Evolutionary conservation across 2,888 invertebrate genomes (phyloP).

Genomic region (Drosophila subquinaria): DNA sequence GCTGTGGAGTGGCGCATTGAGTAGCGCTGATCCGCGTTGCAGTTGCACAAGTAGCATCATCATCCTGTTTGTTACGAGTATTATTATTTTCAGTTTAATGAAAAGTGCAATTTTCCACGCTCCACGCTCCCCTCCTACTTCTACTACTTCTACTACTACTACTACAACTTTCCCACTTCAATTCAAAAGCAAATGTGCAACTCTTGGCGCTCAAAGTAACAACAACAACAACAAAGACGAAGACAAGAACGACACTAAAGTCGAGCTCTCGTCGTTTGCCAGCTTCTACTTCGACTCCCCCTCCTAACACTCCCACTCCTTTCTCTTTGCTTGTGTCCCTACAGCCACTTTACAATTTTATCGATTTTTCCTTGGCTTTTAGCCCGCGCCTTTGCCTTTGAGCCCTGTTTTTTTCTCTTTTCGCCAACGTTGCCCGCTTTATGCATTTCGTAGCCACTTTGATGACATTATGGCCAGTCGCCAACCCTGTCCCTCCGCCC

Average conservation of each 20-base stretch:
- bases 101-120: conserved; percentile 72
- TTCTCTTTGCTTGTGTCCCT: conserved; percentile 8
- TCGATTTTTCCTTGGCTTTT: conserved; percentile 76
- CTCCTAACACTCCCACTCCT: background rate
- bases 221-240: background rate
- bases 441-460: conserved; percentile 79
- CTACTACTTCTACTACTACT: background rate
- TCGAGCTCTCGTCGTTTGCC: conserved; percentile 29
- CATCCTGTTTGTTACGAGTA: conserved; percentile 48
- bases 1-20: conserved; percentile 30
- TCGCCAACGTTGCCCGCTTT: conserved; percentile 52
- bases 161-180: conserved; percentile 45
- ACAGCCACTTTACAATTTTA: conserved; percentile 71
- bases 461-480: conserved; percentile 72
- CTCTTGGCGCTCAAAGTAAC: conserved; percentile 59
- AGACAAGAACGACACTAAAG: conserved; percentile 48
- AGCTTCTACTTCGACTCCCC: background rate
- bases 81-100: conserved; percentile 74
- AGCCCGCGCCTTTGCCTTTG: conserved; percentile 40
- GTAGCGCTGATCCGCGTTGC: conserved; percentile 42
- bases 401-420: conserved; percentile 50
- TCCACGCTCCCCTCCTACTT: background rate
- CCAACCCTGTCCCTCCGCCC: background rate
- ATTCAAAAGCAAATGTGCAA: conserved; percentile 73
- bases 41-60: conserved; percentile 28